Conservation (phyloP, 2,113 vertebrate species). For the Lepus europaeus region DNA sequence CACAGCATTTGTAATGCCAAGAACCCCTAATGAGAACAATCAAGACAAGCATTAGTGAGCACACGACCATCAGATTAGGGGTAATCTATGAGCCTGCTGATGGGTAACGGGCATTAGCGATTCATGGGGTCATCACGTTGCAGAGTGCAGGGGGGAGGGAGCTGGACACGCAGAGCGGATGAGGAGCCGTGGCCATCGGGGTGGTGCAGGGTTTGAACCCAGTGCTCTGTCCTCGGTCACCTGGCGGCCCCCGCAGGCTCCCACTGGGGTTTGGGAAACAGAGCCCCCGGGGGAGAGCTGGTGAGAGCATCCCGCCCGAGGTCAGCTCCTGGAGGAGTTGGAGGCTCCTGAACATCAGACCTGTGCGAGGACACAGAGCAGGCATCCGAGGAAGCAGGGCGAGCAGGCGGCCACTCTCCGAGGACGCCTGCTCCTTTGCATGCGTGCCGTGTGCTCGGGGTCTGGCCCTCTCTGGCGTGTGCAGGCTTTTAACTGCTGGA, state of each 20-base stretch:
- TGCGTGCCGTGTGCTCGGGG: rapidly evolving
- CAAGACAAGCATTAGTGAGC: slow-evolving; percentile 31
- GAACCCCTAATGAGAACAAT: not conserved
- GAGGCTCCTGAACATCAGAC: too few relatives aligned
- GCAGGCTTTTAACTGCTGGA: not conserved
- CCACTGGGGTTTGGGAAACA: too few relatives aligned
- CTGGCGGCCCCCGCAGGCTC: too few relatives aligned
- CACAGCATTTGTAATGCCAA: not conserved
- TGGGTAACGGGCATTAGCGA: not conserved
- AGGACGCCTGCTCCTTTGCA: not conserved
- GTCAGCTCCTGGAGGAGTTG: too few relatives aligned
- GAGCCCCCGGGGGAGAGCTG: not conserved
- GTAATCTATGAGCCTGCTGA: not conserved
- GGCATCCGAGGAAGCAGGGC: not conserved
- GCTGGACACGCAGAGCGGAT: not conserved
- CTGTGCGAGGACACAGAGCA: not conserved
- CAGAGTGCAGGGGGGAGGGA: not conserved
- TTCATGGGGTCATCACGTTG: not conserved
- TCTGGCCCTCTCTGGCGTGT: not conserved
- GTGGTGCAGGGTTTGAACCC: not conserved
- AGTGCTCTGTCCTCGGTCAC: not conserved
- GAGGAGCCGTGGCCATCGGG: not conserved
- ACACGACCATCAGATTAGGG: not conserved
- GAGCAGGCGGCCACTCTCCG: too few relatives aligned
- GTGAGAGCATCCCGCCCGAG: not conserved